Conservation (phyloP, 2,113 vertebrate species). For the Cynoglossus semilaevis region DNA sequence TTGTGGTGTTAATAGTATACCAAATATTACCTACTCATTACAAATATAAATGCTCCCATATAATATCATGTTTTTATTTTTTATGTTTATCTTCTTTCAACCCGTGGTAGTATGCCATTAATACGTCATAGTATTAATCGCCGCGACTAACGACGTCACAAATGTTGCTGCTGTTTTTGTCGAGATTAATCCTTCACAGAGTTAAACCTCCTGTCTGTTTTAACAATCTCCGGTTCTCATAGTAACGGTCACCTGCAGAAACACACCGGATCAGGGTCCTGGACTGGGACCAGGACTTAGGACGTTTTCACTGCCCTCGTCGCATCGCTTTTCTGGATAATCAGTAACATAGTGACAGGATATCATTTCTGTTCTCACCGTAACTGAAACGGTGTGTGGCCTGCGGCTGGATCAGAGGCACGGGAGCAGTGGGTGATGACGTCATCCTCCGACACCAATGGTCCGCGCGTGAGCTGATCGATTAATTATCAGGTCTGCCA, state of each 20-base stretch:
- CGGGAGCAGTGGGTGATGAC: constrained; percentile 45
- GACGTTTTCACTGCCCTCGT: neutral
- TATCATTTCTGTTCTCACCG: constrained; percentile 16
- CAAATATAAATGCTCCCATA: no score
- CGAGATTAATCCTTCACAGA: neutral
- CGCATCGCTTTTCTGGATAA: neutral
- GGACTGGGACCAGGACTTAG: neutral
- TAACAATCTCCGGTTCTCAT: constrained; percentile 46
- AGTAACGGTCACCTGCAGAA: constrained; percentile 71
- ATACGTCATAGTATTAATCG: neutral
- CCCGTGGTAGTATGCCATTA: no score
- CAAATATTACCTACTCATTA: no score
- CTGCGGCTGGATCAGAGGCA: constrained; percentile 32
- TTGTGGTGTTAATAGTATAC: no score
- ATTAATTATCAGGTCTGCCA: constrained; percentile 35
- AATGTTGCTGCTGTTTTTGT: neutral
- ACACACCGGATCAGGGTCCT: constrained; percentile 32
- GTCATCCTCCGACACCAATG: constrained; percentile 50
- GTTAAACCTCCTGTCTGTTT: constrained; percentile 21
- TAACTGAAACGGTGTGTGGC: constrained; percentile 41
- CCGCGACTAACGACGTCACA: no score
- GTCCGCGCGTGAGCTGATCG: constrained; percentile 46
- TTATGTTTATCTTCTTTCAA: no score
- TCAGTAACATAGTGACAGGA: constrained; percentile 18
- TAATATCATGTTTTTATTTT: no score